phyloP scores from a whole-genome alignment of 2,113 vertebrate genomes.

The Spheniscus mendiculus region DNA sequence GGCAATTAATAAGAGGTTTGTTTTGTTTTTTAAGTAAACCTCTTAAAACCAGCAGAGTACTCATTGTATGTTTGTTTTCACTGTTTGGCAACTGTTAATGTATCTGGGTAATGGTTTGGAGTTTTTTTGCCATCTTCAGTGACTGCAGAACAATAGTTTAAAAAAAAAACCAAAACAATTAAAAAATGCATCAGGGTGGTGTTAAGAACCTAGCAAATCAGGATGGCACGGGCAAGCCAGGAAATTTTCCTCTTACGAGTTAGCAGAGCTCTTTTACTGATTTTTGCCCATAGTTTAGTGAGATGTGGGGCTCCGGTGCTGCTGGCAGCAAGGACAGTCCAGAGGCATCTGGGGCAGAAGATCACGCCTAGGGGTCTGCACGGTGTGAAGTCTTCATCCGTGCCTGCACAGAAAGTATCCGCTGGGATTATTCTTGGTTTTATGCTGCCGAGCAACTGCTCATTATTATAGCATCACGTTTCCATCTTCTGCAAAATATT shows the following conservation, averaged over 20 bases:
- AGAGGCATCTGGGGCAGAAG: not conserved
- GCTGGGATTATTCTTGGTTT: not conserved
- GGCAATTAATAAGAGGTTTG: not conserved
- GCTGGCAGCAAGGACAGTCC: not conserved
- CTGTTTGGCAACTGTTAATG: not conserved
- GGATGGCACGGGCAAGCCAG: accelerated
- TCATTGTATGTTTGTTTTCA: not conserved
- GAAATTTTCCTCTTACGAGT: not conserved
- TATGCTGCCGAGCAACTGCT: not conserved
- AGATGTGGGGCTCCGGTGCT: not conserved
- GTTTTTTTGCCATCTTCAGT: not conserved
- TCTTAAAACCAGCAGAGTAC: not conserved
- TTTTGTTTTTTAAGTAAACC: not conserved
- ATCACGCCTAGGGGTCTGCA: not conserved
- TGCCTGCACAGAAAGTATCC: not conserved
- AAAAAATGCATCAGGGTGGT: not conserved
- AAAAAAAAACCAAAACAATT: too few relatives aligned
- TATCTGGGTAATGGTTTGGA: not conserved
- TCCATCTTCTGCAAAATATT: not conserved
- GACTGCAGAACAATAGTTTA: not conserved
- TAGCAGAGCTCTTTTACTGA: not conserved
- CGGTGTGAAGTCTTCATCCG: not conserved
- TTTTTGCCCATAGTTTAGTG: not conserved
- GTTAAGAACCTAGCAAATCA: not conserved
- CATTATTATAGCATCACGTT: not conserved